These are phyloP conservation scores for Grallaria varia DNA, from an alignment of 2,113 vertebrate species.

Conservation along the genomic window DNA sequence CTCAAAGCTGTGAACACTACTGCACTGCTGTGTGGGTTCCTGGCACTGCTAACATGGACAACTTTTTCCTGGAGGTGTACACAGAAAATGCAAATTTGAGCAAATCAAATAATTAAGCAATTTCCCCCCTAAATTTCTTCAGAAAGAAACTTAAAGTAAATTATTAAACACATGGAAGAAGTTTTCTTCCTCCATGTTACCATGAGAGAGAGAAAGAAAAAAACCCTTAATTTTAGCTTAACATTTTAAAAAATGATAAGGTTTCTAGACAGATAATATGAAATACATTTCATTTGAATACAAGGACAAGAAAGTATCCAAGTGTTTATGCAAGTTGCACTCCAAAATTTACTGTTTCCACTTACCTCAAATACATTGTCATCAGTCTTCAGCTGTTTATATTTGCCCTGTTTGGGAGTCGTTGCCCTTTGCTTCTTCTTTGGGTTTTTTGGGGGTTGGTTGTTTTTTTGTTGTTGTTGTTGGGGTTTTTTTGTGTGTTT, in stretches of 20 bases:
- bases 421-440: neutral
- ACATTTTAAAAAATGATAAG: rapidly evolving
- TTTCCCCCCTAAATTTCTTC: neutral
- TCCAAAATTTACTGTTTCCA: neutral
- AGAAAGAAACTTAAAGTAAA: neutral
- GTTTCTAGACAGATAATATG: neutral
- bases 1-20: neutral
- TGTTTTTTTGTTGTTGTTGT: too few species aligned
- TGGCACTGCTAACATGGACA: neutral
- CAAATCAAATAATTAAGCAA: rapidly evolving
- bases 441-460: too few species aligned
- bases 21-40: neutral
- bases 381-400: neutral
- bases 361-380: neutral
- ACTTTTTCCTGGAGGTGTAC: neutral
- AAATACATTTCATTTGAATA: neutral
- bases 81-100: neutral
- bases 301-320: neutral
- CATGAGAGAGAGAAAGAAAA: neutral
- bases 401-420: neutral
- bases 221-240: neutral
- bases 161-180: neutral
- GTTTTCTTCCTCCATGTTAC: neutral
- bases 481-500: too few species aligned
- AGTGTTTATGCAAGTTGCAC: neutral